phyloP scores from a whole-genome alignment of 2,113 vertebrate species.

The Heterochromis multidens region DNA sequence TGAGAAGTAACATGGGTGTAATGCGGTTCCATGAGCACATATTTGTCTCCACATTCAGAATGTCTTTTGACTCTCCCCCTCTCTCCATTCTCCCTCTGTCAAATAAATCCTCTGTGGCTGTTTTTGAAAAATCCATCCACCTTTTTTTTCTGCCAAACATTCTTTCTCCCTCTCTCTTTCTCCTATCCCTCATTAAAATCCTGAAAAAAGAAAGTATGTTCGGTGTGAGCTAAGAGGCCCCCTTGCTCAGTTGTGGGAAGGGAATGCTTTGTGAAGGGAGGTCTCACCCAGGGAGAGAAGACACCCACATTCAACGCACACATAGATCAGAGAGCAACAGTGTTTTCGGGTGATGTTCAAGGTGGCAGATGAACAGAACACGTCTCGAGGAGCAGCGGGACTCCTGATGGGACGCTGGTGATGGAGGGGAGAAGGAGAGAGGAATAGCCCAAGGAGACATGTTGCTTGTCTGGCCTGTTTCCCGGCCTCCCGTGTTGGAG shows the following conservation, averaged over 20 bases:
- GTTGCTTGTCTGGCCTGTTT: conserved; percentile 73
- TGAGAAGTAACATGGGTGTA: conserved; percentile 60
- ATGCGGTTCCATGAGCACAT: conserved; percentile 42
- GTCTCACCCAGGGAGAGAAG: conserved; percentile 60
- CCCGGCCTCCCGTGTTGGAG: conserved; percentile 75
- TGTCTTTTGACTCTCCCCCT: conserved; percentile 34
- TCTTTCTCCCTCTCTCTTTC: conserved; percentile 51
- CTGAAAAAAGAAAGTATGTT: conserved; percentile 52
- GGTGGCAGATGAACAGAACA: conserved; percentile 22
- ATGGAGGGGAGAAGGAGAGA: conserved; percentile 34
- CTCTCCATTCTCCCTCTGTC: conserved; percentile 44
- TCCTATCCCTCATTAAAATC: conserved; percentile 68
- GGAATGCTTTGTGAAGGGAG: conserved; percentile 57
- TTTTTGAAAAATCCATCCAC: conserved; percentile 67
- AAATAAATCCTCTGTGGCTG: conserved; percentile 67
- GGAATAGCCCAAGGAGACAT: conserved; percentile 66
- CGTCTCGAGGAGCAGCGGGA: conserved; percentile 21
- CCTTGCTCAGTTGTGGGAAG: conserved; percentile 63
- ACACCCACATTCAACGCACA: conserved; percentile 54
- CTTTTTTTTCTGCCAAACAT: conserved; percentile 58
- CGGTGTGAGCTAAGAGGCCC: conserved; percentile 44
- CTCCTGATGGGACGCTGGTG: conserved; percentile 62
- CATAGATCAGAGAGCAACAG: conserved; percentile 46
- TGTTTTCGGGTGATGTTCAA: conserved; percentile 44
- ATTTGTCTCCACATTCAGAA: conserved; percentile 49